phyloP scores from a whole-genome alignment of 2,797 vertebrate genomes.

The Agapornis canus region DNA sequence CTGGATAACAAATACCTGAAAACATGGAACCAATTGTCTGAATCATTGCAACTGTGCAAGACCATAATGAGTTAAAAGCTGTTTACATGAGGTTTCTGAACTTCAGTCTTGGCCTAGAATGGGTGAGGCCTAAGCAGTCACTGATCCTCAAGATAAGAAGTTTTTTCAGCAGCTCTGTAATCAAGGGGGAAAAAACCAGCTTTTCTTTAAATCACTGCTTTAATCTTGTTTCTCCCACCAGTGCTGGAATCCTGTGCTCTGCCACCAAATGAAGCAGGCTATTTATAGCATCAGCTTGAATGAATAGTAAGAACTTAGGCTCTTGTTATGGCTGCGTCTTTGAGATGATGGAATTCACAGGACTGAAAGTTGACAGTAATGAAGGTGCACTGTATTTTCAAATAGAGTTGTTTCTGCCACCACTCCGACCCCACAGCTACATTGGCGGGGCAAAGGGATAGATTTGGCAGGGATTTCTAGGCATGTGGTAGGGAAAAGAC shows the following conservation, averaged over 20 bases:
- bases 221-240: slow-evolving; percentile 16
- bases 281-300: neutral
- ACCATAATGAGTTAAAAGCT: neutral
- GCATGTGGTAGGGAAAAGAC: neutral
- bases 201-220: slow-evolving; percentile 4
- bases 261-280: neutral
- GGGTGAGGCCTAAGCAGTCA: neutral
- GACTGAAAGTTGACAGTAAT: neutral
- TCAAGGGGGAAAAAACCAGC: neutral
- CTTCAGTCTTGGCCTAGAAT: neutral
- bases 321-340: neutral
- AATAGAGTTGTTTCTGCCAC: neutral
- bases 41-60: neutral
- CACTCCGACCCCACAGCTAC: neutral
- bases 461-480: neutral
- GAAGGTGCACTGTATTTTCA: neutral
- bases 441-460: neutral
- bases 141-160: neutral
- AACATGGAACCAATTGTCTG: neutral
- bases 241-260: neutral
- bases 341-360: neutral
- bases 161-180: slow-evolving; percentile 12
- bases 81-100: neutral
- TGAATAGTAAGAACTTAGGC: neutral
- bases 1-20: neutral